A percentile compares a stretch with the other conserved stretches of the same genome.
These are phyloP conservation scores for Sphenodon punctatus DNA, from an alignment of 2,797 vertebrate species.

Conservation along the genomic window DNA sequence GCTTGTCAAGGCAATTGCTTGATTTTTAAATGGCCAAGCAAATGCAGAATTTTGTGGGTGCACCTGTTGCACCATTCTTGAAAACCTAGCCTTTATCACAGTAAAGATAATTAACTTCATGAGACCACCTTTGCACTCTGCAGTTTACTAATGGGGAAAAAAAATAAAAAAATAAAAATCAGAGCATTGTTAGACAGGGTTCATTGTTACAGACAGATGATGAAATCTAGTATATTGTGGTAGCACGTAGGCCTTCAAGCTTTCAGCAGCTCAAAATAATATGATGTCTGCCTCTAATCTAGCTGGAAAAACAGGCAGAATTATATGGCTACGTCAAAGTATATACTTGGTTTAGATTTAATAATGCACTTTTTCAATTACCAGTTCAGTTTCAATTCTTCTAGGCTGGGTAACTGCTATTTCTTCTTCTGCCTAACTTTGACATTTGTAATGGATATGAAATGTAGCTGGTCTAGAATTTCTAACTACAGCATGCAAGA, in stretches of 20 bases:
- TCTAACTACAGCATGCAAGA: background rate
- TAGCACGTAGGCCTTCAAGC: background rate
- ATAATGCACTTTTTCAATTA: background rate
- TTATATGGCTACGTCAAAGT: background rate
- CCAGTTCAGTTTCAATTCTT: background rate
- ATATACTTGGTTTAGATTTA: background rate
- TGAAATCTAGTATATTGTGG: background rate
- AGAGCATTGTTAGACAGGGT: no score
- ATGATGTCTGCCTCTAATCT: background rate
- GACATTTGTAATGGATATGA: background rate
- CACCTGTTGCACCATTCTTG: background rate
- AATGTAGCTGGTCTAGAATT: background rate
- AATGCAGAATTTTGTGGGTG: background rate
- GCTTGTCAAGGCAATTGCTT: background rate
- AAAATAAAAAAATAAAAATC: no score
- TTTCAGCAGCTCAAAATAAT: background rate
- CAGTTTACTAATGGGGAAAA: background rate
- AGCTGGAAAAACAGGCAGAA: background rate
- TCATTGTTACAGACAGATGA: background rate
- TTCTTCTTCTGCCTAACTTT: accelerated
- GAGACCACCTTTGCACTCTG: background rate
- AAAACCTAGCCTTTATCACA: background rate
- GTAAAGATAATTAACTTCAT: background rate
- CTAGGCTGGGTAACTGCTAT: background rate
- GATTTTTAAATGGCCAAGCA: background rate